Base-by-base conservation (phyloP, 2,113 vertebrate species). In the Zingel zingel region DNA sequence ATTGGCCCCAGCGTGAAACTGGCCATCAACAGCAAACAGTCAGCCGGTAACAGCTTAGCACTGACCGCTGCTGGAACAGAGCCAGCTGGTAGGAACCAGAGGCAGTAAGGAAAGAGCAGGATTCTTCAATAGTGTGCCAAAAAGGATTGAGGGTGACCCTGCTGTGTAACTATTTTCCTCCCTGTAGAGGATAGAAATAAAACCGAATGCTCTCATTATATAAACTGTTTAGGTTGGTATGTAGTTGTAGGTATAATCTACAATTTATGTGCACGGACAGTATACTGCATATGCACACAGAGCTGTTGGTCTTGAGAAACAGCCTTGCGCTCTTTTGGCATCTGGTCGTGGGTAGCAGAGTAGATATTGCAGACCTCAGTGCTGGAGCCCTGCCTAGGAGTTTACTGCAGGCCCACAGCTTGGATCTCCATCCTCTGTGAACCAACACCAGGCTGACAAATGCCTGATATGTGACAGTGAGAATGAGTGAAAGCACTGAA, bases 361-460 rank as follows among this genome's bases (percentile, higher is more conserved):
- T 51, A 47, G 51, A 36, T 48, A n/a, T 45, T 23, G 39, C 71
- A 47, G 68, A 6, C 65, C 67, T 74, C 63, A 10, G 54, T 53
- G 69, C 76, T 77, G 76, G 64, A 86, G 67, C 23, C 43, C 58
- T 66, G 82, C 51, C 54, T 77, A 69, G 48, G 57, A 71, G 85
- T 88, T 90, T 84, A 87, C 74, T 79, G 75, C 69, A 67, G 76
- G 33, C 30, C 54, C 25, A 33, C 62, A 73, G 81, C 69, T 78
- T 71, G 77, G 65, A 79, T 81, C 79, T 81, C 58, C 63, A 64
- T 78, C 81, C 54, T 75, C 71, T 79, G 85, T 79, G 84, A 84
- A 80, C 72, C 74, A 70, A 86, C 82, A 83, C 58, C 57, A 74
- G 65, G 74, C 81, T 87, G 88, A 85, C 82, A 85, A 89, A 93